These are phyloP conservation scores for Seriola aureovittata DNA, from an alignment of 2,113 vertebrate species.

Conservation along the genomic window DNA sequence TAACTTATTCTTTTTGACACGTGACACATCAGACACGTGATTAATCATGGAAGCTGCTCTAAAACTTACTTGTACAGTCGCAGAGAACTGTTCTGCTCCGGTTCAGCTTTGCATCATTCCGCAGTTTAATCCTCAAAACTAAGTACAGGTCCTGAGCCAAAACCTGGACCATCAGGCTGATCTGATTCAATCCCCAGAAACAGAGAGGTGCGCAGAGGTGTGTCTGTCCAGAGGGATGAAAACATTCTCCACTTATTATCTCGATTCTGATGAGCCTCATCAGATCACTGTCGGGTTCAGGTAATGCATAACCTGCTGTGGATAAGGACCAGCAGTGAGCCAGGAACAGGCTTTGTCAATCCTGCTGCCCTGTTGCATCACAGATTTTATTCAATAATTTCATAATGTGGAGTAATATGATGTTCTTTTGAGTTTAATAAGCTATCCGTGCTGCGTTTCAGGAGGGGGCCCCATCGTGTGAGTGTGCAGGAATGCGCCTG, in stretches of 20 bases:
- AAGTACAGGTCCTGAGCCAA: neutral
- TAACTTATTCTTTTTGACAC: too few species aligned
- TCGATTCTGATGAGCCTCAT: conserved; percentile 32
- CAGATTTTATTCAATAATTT: conserved; percentile 30
- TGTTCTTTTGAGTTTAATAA: conserved; percentile 41
- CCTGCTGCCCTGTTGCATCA: neutral
- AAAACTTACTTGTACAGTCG: neutral
- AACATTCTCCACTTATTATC: conserved; percentile 35
- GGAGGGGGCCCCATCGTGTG: conserved; percentile 44
- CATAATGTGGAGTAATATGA: conserved; percentile 45
- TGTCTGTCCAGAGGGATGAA: neutral
- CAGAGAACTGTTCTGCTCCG: neutral
- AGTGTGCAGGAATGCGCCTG: conserved; percentile 52
- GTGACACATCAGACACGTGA: too few species aligned
- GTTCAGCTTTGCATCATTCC: neutral
- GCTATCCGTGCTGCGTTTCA: conserved; percentile 13
- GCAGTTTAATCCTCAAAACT: neutral
- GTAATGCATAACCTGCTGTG: neutral
- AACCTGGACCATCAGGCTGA: neutral
- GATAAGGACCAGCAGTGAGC: neutral
- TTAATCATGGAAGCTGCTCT: neutral
- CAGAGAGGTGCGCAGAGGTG: neutral
- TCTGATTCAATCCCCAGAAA: neutral
- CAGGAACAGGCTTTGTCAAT: conserved; percentile 39
- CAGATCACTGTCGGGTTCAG: conserved; percentile 38